A percentile compares a stretch with the other conserved stretches of the same genome.
Conservation (phyloP, 2,797 vertebrate species). For the Acipenser transmontanus region DNA sequence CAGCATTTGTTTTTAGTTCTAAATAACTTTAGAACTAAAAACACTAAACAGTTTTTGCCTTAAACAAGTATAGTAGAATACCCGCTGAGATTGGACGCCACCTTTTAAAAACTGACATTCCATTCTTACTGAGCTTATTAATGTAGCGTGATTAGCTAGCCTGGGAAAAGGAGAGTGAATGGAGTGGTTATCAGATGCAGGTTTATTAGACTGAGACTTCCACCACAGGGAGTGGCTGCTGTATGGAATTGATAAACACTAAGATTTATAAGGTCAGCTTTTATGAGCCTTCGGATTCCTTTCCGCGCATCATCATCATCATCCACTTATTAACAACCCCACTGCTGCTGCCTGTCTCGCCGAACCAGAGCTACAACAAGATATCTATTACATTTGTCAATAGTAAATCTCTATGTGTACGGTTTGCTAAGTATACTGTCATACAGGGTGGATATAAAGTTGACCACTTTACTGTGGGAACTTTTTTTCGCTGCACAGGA, state of each 20-base stretch:
- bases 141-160: constrained; percentile 36
- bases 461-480: too few relatives aligned
- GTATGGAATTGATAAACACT: constrained; percentile 69
- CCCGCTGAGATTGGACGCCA: constrained; percentile 16
- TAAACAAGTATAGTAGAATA: constrained; percentile 9
- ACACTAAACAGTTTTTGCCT: too few relatives aligned
- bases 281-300: constrained; percentile 67
- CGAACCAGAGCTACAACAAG: constrained; percentile 40
- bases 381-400: constrained; percentile 50
- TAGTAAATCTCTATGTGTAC: too few relatives aligned
- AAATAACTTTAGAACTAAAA: too few relatives aligned
- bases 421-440: too few relatives aligned
- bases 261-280: constrained; percentile 78
- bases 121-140: constrained; percentile 39
- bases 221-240: constrained; percentile 64
- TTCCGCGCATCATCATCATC: constrained; percentile 62
- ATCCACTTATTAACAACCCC: constrained; percentile 66
- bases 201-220: constrained; percentile 56
- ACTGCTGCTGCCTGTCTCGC: constrained; percentile 68
- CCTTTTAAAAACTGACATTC: constrained; percentile 33
- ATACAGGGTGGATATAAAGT: too few relatives aligned
- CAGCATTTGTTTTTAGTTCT: too few relatives aligned
- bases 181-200: constrained; percentile 57
- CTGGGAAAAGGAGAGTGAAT: constrained; percentile 35
- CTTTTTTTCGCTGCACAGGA: too few relatives aligned